Conservation (phyloP, 30 jellyfish, hydroid and myxozoan species). For the Aurelia aurita complex sp. Pacific region DNA sequence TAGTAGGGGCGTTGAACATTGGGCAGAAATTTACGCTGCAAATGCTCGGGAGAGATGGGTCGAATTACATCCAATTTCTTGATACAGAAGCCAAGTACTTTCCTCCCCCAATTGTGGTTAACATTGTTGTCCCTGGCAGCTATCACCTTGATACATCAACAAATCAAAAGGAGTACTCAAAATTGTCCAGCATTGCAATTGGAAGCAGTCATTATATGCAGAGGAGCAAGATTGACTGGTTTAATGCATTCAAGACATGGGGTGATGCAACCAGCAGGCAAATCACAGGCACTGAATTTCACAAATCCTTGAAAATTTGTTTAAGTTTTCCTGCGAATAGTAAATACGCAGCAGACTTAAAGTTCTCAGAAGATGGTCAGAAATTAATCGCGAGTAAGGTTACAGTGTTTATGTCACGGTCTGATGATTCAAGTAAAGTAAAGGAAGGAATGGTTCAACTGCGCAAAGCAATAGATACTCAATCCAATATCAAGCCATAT, state of each 20-base stretch:
- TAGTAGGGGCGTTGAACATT: conserved; percentile 52
- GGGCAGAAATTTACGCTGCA: conserved; percentile 62
- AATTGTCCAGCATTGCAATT: conserved; percentile 19
- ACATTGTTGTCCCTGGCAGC: conserved; percentile 51
- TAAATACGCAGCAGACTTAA: conserved; percentile 4
- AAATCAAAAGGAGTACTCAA: conserved; percentile 19
- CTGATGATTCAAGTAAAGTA: conserved; percentile 19
- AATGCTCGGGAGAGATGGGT: conserved; percentile 73
- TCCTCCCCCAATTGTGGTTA: conserved; percentile 31
- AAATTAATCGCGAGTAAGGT: conserved; percentile 19
- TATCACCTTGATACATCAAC: conserved; percentile 1
- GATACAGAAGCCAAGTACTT: conserved; percentile 31
- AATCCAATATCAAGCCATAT: neutral
- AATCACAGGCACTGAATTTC: conserved; percentile 17
- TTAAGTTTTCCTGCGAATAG: conserved; percentile 5
- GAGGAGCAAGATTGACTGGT: conserved; percentile 35
- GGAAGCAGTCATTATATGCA: conserved; percentile 13
- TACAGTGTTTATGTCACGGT: conserved; percentile 5
- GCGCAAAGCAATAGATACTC: conserved; percentile 11
- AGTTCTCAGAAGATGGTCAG: neutral
- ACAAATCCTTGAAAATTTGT: conserved; percentile 9
- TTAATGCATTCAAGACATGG: conserved; percentile 50
- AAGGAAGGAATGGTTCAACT: conserved; percentile 32
- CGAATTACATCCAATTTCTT: conserved; percentile 52
- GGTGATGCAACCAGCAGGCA: neutral